These are phyloP conservation scores for Hypsibius dujardini DNA, from an alignment of 1,140 invertebrate species.

Conservation along the genomic window DNA sequence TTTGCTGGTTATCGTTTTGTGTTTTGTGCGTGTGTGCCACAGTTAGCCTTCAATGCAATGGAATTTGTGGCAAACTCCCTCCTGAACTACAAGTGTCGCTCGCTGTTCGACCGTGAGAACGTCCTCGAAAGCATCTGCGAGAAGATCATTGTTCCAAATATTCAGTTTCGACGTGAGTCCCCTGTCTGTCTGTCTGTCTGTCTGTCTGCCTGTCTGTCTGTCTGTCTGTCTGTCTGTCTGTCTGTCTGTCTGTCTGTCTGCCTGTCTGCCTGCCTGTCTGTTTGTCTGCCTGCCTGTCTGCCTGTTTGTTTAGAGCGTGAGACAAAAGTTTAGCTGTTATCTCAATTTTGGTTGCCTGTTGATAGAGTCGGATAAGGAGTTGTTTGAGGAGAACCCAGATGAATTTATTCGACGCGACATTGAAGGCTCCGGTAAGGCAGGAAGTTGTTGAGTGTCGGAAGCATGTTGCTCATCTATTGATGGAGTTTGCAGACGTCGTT, in stretches of 20 bases:
- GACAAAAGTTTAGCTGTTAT: too few species aligned
- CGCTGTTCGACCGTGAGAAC: conserved; percentile 66
- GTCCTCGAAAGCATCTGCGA: conserved; percentile 81
- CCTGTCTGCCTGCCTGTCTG: too few species aligned
- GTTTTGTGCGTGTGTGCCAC: conserved; percentile 20
- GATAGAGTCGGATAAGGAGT: conserved; percentile 70
- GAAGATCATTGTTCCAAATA: conserved; percentile 92
- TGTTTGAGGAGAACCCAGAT: conserved; percentile 93
- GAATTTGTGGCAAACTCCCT: conserved; percentile 85
- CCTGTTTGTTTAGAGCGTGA: too few species aligned
- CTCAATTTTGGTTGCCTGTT: too few species aligned
- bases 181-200: conserved; percentile 16
- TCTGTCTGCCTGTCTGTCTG: background rate
- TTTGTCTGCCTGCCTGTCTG: too few species aligned
- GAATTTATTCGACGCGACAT: conserved; percentile 93
- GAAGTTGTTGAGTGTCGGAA: background rate
- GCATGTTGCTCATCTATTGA: too few species aligned
- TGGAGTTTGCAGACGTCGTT: too few species aligned
- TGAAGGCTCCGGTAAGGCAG: conserved; percentile 61
- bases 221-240: too few species aligned
- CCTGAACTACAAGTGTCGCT: conserved; percentile 64
- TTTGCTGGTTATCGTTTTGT: conserved; percentile 18
- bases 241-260: conserved; percentile 1
- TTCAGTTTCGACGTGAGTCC: conserved; percentile 67
- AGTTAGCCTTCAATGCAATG: conserved; percentile 82